phyloP scores from a whole-genome alignment of 2,113 vertebrate genomes.

The Seriola aureovittata region DNA sequence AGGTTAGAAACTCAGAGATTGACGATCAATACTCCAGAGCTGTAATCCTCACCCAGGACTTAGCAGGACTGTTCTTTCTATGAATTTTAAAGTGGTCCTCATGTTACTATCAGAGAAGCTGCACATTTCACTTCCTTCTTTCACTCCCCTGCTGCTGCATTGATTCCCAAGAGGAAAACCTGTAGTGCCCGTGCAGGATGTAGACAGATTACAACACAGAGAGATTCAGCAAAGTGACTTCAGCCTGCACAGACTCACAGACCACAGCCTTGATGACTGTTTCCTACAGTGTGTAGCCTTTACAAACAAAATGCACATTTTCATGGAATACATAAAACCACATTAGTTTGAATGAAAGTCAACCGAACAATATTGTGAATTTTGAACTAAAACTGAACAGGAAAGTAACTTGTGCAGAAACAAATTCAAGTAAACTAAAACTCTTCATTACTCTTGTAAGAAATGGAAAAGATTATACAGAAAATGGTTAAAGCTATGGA shows the following conservation, averaged over 20 bases:
- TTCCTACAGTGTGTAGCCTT: constrained; percentile 12
- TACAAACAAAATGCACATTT: constrained; percentile 2
- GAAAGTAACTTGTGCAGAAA: constrained; percentile 13
- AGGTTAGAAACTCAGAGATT: constrained; percentile 16
- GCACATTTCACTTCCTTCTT: constrained; percentile 25
- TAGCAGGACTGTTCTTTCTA: constrained; percentile 37
- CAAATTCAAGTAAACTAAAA: constrained; percentile 26
- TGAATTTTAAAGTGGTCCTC: constrained; percentile 64
- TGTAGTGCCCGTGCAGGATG: constrained; percentile 25
- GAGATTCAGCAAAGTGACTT: constrained; percentile 31
- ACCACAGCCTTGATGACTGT: neutral
- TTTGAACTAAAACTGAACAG: constrained; percentile 10
- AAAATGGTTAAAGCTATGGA: constrained; percentile 12
- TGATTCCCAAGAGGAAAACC: constrained; percentile 48
- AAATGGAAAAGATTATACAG: neutral
- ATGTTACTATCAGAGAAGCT: constrained; percentile 40
- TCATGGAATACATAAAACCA: neutral
- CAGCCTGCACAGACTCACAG: constrained; percentile 23
- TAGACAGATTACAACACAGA: constrained; percentile 21
- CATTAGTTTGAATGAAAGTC: neutral
- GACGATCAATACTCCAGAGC: constrained; percentile 14
- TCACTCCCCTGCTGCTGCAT: constrained; percentile 44
- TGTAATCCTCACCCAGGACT: constrained; percentile 11
- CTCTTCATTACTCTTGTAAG: neutral
- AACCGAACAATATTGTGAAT: neutral